Percentiles rank a stretch among this genome's conserved stretches.
Conservation (phyloP, 2,113 vertebrate genomes). For the Dascyllus trimaculatus region DNA sequence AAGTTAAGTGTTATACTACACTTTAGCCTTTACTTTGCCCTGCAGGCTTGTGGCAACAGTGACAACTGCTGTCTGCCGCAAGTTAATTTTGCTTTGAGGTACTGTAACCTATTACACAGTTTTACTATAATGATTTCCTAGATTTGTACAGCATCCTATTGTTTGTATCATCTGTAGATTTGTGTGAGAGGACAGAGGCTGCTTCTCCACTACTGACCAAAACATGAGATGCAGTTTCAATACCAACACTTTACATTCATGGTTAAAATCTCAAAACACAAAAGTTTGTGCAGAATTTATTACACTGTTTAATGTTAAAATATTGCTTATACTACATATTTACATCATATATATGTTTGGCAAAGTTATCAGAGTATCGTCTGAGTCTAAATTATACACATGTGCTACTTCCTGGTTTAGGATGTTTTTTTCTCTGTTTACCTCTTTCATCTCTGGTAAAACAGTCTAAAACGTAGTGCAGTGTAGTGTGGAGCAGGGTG, state of each 20-base stretch:
- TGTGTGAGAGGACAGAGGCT: not conserved
- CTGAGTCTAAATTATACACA: not conserved
- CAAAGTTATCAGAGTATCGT: too few relatives aligned
- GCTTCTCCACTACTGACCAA: not conserved
- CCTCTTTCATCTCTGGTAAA: not conserved
- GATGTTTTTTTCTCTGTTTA: not conserved
- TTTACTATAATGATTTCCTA: not conserved
- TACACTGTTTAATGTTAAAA: too few relatives aligned
- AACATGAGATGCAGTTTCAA: too few relatives aligned
- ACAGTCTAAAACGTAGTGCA: not conserved
- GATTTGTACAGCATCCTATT: not conserved
- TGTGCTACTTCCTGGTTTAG: not conserved
- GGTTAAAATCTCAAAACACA: slow-evolving; percentile 4
- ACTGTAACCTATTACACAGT: too few relatives aligned
- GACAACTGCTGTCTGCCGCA: not conserved
- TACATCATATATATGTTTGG: too few relatives aligned
- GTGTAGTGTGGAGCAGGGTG: not conserved
- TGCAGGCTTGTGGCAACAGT: not conserved
- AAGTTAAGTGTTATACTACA: not conserved
- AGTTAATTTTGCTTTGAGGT: too few relatives aligned
- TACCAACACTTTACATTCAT: not conserved
- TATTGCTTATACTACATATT: too few relatives aligned
- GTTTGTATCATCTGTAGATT: not conserved
- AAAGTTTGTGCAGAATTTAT: not conserved
- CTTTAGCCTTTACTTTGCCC: not conserved